Percentiles rank a stretch among this genome's conserved stretches.
phyloP scores from a whole-genome alignment of 2,113 vertebrate species.

The Crotalus tigris region DNA sequence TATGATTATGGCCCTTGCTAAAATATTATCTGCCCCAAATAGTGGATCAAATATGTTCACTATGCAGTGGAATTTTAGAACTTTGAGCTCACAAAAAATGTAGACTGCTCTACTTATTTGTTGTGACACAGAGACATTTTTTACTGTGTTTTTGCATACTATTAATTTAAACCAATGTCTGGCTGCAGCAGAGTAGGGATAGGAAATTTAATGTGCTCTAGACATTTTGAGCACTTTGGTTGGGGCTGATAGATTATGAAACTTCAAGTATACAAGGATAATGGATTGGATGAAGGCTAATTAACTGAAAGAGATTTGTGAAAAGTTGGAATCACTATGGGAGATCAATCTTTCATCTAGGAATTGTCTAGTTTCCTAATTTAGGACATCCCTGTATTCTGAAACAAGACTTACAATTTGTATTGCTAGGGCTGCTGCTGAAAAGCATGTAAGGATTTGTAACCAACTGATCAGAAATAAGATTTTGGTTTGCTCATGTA shows the following conservation, averaged over 20 bases:
- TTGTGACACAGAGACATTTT: not conserved
- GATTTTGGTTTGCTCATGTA: conserved; percentile 25
- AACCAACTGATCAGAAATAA: conserved; percentile 56
- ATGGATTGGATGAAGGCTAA: not conserved
- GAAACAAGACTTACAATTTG: not conserved
- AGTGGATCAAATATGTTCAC: not conserved
- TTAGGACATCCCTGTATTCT: not conserved
- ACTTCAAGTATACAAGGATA: not conserved
- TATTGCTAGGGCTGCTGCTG: not conserved
- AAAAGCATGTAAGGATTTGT: conserved; percentile 41
- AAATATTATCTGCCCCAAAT: not conserved
- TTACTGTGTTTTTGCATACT: not conserved
- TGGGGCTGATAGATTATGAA: not conserved
- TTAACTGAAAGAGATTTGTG: not conserved
- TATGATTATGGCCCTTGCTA: not conserved
- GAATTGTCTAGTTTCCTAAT: not conserved
- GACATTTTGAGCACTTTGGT: not conserved
- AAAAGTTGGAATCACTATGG: not conserved
- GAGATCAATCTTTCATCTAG: not conserved
- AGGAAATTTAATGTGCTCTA: not conserved
- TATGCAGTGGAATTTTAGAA: not conserved
- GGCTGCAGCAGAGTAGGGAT: not conserved
- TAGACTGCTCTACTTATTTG: not conserved
- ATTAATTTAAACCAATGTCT: not conserved
- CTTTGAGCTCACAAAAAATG: not conserved